Conservation (phyloP, 2,113 vertebrate species). For the Bagarius yarrelli region DNA sequence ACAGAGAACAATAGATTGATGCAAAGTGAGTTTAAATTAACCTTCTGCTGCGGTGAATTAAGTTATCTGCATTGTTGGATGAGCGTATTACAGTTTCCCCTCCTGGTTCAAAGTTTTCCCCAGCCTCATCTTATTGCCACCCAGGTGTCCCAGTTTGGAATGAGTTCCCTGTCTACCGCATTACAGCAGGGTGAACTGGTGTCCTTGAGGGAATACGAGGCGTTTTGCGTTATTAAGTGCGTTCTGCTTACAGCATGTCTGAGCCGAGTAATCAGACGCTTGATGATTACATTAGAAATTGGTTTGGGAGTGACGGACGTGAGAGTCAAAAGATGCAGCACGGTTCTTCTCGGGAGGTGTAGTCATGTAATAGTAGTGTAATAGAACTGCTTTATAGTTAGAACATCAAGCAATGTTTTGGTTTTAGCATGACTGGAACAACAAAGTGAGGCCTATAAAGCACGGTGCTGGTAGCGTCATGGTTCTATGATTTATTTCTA, state of each 20-base stretch:
- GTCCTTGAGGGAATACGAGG: neutral
- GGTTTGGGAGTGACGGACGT: neutral
- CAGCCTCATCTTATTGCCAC: neutral
- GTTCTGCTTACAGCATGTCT: conserved; percentile 35
- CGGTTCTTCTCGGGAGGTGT: neutral
- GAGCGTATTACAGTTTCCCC: neutral
- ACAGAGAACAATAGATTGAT: neutral
- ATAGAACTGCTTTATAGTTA: neutral
- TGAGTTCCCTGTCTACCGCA: neutral
- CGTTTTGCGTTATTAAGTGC: conserved; percentile 13
- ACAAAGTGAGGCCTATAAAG: neutral
- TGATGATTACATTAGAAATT: conserved; percentile 35
- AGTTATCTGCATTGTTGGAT: neutral
- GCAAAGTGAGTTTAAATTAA: conserved; percentile 1
- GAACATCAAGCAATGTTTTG: neutral
- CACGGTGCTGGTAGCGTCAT: no score
- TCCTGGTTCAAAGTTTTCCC: neutral
- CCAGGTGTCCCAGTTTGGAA: neutral
- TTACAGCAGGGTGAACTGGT: neutral
- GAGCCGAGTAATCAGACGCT: conserved; percentile 31
- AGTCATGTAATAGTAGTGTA: neutral
- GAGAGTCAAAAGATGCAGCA: neutral
- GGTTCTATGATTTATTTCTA: no score
- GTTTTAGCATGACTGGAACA: neutral
- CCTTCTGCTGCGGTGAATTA: neutral